Evolutionary conservation across 2,888 invertebrate genomes (phyloP).

Genomic region (Acleris sparsana): DNA sequence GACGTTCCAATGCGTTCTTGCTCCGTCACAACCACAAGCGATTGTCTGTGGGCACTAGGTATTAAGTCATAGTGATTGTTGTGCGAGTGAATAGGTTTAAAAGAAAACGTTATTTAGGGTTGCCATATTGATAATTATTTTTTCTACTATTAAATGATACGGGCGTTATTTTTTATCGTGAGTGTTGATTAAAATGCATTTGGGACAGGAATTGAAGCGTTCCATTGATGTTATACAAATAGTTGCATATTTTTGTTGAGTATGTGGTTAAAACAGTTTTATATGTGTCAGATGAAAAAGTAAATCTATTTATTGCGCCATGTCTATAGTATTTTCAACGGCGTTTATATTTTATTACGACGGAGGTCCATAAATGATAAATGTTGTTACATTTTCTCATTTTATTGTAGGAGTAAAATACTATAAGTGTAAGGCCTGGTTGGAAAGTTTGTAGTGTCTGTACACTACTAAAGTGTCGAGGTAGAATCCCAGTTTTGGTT

Average conservation of each 20-base stretch:
- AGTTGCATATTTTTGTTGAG: constrained; percentile 28
- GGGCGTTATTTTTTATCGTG: constrained; percentile 50
- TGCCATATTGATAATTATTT: constrained; percentile 67
- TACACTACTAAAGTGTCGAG: too few species aligned
- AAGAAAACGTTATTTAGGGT: constrained; percentile 48
- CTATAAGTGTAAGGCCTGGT: neutral
- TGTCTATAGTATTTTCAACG: constrained; percentile 16
- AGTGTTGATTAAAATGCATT: constrained; percentile 71
- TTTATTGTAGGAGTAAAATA: constrained; percentile 10
- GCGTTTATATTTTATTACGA: constrained; percentile 20
- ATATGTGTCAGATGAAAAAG: constrained; percentile 14
- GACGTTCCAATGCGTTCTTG: constrained; percentile 19
- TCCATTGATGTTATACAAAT: constrained; percentile 31
- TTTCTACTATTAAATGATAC: constrained; percentile 41
- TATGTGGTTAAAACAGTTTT: constrained; percentile 18
- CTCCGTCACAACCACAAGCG: constrained; percentile 14
- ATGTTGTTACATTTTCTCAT: constrained; percentile 23
- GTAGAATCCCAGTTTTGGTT: neutral
- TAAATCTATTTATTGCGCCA: constrained; percentile 30
- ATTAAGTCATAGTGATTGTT: constrained; percentile 28
- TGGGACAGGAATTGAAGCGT: constrained; percentile 40
- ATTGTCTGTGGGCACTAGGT: constrained; percentile 30
- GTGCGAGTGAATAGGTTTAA: constrained; percentile 45
- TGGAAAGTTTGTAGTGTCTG: constrained; percentile 2
- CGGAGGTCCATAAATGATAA: constrained; percentile 17